Base-by-base conservation (phyloP, 2,888 invertebrate species). In the Acronicta leporina region DNA sequence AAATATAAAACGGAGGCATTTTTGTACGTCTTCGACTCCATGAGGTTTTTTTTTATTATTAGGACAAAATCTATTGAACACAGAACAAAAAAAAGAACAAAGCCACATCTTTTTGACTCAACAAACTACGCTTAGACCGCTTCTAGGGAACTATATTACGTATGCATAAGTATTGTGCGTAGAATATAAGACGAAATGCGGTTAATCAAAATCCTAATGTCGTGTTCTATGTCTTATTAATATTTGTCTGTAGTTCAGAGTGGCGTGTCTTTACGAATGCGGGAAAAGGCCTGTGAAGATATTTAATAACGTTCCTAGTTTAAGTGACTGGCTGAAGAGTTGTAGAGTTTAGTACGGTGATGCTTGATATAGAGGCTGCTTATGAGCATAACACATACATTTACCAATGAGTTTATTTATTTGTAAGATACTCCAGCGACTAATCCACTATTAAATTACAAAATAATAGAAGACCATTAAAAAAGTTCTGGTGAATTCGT, bases 141-240 rank as follows among this genome's bases (percentile, higher is more conserved):
- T 69, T 75, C 78, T 48, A 73, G 55, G 35, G 30, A 58, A 46
- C 9, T 9, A 35, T 68, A 57, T 45, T 4, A 30, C 38, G 5
- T 40, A 50, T 63, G 59, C 60, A 61, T 16, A 69, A 64, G 57
- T 68, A 45, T 62, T 51, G 59, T 61, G 59, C 53, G 63, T 49
- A 33, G 41, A 50, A 51, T 68, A 71, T 57, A 53, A 62, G 58
- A 58, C 60, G 51, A 63, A 68, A 76, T 75, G 77, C 55, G 80
- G 80, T 80, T 79, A 81, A 80, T 80, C 75, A 73, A 71, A 73
- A 78, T 67, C 65, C 60, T 68, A 66, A 72, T 66, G 66, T 63
- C 69, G 13, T 69, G 71, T 73, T 68, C 52, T 43, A 54, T 40
- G 68, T 49, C 59, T 70, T 75, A 77, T 80, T 75, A 75, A 75